These are phyloP conservation scores for Lasioglossum marginatum DNA, from an alignment of 2,888 invertebrate species.

Conservation along the genomic window DNA sequence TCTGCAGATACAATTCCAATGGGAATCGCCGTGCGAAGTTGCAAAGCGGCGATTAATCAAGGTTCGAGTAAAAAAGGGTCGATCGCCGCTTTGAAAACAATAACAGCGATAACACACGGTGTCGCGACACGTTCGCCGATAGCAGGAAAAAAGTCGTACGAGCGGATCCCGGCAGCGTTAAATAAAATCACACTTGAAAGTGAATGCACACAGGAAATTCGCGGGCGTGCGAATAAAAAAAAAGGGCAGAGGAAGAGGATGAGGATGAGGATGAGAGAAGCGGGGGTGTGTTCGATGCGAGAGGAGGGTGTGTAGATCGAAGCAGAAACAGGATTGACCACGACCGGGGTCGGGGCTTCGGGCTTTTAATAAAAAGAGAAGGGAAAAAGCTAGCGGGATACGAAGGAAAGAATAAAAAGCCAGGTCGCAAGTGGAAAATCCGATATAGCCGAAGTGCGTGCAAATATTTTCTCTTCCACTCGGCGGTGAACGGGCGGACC, in stretches of 20 bases:
- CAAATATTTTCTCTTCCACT: conserved; percentile 80
- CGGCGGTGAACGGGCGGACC: conserved; percentile 57
- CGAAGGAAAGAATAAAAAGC: conserved; percentile 32
- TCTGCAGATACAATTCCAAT: not conserved
- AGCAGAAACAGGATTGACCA: conserved; percentile 68
- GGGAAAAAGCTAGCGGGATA: not conserved
- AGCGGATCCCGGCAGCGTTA: conserved; percentile 33
- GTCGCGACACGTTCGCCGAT: conserved; percentile 17
- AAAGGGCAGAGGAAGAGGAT: not conserved
- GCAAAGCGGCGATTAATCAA: not conserved
- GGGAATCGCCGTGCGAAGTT: not conserved
- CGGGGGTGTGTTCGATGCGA: conserved; percentile 60
- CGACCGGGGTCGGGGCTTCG: conserved; percentile 59
- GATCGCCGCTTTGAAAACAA: conserved; percentile 23
- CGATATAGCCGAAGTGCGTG: conserved; percentile 78
- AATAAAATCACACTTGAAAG: conserved; percentile 55
- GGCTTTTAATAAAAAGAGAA: conserved; percentile 77
- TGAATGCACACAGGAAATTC: conserved; percentile 39
- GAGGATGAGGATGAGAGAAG: not conserved
- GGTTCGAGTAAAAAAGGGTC: not conserved
- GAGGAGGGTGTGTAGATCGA: conserved; percentile 64
- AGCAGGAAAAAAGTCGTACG: conserved; percentile 7
- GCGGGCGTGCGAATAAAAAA: conserved; percentile 61
- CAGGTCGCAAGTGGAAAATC: conserved; percentile 80
- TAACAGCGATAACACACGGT: not conserved